Base-by-base conservation (phyloP, 2,113 vertebrate genomes). In the Chascanopsetta lugubris region DNA sequence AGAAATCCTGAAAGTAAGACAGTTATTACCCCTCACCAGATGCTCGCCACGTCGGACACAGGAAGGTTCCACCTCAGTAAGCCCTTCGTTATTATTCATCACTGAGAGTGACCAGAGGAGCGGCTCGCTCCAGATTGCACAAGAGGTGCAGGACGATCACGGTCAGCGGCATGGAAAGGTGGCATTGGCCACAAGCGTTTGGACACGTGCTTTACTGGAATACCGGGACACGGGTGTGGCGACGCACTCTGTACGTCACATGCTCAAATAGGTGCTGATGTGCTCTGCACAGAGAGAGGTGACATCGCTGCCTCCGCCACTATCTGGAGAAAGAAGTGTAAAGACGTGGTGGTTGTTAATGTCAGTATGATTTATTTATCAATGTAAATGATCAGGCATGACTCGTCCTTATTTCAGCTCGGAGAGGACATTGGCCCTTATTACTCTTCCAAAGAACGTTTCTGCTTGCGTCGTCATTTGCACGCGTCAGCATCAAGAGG, bases 11-110 rank as follows among this genome's bases (percentile, higher is more conserved):
- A 17, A 47, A 73, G 43, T 34, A 69, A 71, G 55, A 62, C 6
- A 1, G 66, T 59, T 64, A 54, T 79, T 63, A 62, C 48, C 70
- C n/a, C 45, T 60, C 36, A 45, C 30, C 26, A 71, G 51, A 48
- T 63, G 36, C 40, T 54, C 42, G 21, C 40, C 66, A 80, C 50
- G 26, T 57, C 3, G n/a, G 57, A 65, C 68, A 61, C 29, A 69
- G 49, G 51, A 42, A 70, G 13, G 79, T 84, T 84, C 61, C 77
- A 65, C 61, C 62, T 67, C 62, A 72, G 61, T 66, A 66, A 82
- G 56, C 30, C 62, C 49, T 47, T 76, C 13, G 65, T 86, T 82
- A 77, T 58, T 72, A 80, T 83, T 77, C 79, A 70, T 58, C 56
- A 55, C 55, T 38, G 24, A 30, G 48, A 47, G 27, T 45, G 43